Evolutionary conservation across 2,888 invertebrate species (phyloP), one percentile per base, ranked within the genome.

Genomic region (Ectemnius continuus): DNA sequence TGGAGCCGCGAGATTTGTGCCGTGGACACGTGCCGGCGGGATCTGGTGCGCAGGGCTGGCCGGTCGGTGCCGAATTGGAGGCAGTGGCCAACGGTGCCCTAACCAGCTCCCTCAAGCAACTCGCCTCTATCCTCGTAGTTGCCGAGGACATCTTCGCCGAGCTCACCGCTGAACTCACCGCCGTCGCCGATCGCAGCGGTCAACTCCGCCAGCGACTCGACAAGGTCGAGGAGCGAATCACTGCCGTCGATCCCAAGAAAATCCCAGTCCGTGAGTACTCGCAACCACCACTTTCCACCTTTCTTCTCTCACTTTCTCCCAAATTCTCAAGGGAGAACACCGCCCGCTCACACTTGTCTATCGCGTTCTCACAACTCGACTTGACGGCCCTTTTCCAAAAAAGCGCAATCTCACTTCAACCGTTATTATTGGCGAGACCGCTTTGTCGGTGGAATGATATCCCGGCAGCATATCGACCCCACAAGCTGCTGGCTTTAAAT

Each of bases 221-320:
- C 84, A 92, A 92, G 84, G 94, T 97, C 85, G 95, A 95, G 89
- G 94, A 94, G 84, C 93, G 94, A 86, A 95, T 97, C 86, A 93
- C 93, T 86, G 92, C 93, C 79, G 95, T 94, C 92, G 96, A 97
- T 91, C 97, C 97, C 75, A 97, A 96, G 93, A 95, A 95, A 92
- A 96, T 97, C 90, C 94, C 97, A 95, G 97, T 97, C 93, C 97
- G 97, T 97, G 93, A 97, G 97, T 97, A 93, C 58, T 62, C 13
- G 36, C 11, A 23, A 23, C 3, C 23, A 0, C 1, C 8, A 36
- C 36, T 36, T 11, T 6, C 8, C 4, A 36, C 5, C 11, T 36
- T 36, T 36, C 36, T 4, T 36, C 36, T 36, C 1, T 36, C 36
- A 36, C 5, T 36, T 23, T 23, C 23, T 23, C 23, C 2, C 2